phyloP scores from a whole-genome alignment of 2,113 vertebrate species.

The Phylloscopus whistleri region DNA sequence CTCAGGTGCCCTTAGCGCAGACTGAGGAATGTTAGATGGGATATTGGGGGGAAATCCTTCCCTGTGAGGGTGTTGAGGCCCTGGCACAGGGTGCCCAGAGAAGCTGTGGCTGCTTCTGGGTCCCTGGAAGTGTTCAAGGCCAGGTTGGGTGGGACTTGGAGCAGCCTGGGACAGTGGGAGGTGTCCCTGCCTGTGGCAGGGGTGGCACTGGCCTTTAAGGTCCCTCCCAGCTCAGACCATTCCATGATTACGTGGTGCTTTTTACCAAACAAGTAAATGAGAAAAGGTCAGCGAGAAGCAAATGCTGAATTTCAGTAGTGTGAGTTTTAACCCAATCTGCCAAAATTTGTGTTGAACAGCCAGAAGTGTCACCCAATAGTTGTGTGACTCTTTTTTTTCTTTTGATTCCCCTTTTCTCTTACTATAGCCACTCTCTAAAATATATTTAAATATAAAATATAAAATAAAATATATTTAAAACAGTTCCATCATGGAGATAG shows the following conservation, averaged over 20 bases:
- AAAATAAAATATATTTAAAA: not conserved
- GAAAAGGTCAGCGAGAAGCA: not conserved
- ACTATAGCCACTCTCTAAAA: not conserved
- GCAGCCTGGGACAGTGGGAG: fast-evolving
- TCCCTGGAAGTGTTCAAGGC: not conserved
- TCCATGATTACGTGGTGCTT: not conserved
- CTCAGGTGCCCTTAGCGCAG: not conserved
- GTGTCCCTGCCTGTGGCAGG: not conserved
- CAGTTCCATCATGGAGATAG: not conserved
- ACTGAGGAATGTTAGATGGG: not conserved
- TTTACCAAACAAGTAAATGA: not conserved
- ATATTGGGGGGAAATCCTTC: not conserved
- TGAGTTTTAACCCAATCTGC: not conserved
- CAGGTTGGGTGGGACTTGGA: not conserved
- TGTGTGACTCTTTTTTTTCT: not conserved
- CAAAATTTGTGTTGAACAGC: not conserved
- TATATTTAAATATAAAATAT: not conserved
- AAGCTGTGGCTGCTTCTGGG: not conserved
- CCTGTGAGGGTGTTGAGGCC: fast-evolving
- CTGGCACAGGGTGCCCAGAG: not conserved
- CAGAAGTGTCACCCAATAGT: not conserved
- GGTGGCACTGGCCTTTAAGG: not conserved
- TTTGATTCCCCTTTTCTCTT: not conserved
- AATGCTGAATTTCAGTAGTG: not conserved
- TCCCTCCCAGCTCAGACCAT: not conserved